Evolutionary conservation across 2,888 invertebrate species (phyloP).

Genomic region (Mesoligia furuncula): DNA sequence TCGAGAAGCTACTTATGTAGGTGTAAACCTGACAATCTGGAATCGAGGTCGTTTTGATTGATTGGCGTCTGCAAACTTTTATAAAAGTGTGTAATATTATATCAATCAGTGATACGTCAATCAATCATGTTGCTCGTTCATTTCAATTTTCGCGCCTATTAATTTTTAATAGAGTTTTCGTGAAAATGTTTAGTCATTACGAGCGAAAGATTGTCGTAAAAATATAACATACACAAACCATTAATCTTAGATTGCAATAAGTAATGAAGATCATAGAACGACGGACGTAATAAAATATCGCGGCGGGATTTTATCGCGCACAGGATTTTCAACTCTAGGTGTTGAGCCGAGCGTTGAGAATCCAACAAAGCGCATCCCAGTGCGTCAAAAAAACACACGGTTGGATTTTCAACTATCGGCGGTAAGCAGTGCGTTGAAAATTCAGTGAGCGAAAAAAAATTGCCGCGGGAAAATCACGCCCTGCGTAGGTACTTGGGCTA

Average conservation of each 20-base stretch:
- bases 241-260: neutral
- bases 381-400: too few species aligned
- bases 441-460: too few species aligned
- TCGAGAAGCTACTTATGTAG: neutral
- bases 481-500: too few species aligned
- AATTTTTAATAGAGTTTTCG: conserved; percentile 27
- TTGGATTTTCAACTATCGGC: too few species aligned
- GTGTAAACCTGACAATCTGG: conserved; percentile 3
- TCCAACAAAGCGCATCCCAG: too few species aligned
- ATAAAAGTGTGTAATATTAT: conserved; percentile 39
- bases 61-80: conserved; percentile 44
- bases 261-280: neutral
- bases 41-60: conserved; percentile 46
- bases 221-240: neutral
- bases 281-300: too few species aligned
- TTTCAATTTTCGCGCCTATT: conserved; percentile 17
- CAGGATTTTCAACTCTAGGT: too few species aligned
- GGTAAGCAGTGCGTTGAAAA: too few species aligned
- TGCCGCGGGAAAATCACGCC: too few species aligned
- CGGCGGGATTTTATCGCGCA: too few species aligned
- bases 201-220: conserved; percentile 11
- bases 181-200: conserved; percentile 39
- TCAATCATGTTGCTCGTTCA: conserved; percentile 44
- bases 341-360: too few species aligned
- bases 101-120: conserved; percentile 47